Conservation (phyloP, 92 coral and sea anemone genomes). For the Micromussa lordhowensis region DNA sequence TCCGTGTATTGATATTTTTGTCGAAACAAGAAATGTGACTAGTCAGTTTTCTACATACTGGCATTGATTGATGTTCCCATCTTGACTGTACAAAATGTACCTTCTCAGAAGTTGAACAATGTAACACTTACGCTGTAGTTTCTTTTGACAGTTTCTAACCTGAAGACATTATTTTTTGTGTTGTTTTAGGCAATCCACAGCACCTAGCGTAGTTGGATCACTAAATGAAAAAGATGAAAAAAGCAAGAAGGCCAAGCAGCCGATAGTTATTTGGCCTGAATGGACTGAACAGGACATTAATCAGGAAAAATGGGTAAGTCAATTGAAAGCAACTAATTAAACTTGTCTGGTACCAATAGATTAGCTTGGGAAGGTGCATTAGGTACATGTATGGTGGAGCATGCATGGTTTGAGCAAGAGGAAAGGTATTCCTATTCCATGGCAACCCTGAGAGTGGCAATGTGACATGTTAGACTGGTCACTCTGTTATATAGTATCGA, state of each 20-base stretch:
- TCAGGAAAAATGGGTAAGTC: constrained; percentile 95
- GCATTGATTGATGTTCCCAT: background rate
- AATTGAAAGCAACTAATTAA: no score
- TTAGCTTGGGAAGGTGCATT: no score
- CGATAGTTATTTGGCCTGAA: constrained; percentile 97
- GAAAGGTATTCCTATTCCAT: no score
- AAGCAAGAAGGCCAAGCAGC: constrained; percentile 75
- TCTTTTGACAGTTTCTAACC: background rate
- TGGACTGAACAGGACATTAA: constrained; percentile 98
- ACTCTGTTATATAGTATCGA: no score
- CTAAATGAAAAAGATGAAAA: constrained; percentile 95
- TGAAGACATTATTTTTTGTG: background rate
- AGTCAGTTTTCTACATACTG: background rate
- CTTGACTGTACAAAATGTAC: background rate
- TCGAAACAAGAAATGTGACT: background rate
- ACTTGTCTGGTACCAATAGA: background rate
- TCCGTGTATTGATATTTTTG: background rate
- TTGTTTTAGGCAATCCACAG: constrained; percentile 78
- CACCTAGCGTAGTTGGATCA: constrained; percentile 88
- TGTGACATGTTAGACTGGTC: no score
- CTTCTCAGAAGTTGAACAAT: background rate
- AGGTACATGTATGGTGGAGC: no score
- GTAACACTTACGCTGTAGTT: background rate
- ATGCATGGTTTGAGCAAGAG: no score
- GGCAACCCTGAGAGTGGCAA: no score